Conservation (phyloP, 2,888 invertebrate genomes). For the Cryptops parisi region DNA sequence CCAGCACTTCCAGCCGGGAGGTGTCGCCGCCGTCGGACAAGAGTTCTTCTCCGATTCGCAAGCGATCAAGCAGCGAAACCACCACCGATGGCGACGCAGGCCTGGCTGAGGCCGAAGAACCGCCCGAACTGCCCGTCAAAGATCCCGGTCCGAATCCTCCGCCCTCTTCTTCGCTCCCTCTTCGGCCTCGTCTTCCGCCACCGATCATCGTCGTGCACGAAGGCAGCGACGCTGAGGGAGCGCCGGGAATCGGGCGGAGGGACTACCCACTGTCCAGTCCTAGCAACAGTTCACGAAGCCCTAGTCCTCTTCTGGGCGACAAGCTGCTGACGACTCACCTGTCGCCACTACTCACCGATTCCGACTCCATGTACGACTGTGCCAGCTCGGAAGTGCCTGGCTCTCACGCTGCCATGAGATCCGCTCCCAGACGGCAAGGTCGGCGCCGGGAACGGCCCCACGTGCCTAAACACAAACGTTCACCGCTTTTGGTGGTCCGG, state of each 20-base stretch:
- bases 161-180: background rate
- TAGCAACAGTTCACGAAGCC: conserved; percentile 62
- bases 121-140: conserved; percentile 31
- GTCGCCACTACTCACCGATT: conserved; percentile 46
- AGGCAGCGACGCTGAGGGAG: conserved; percentile 8
- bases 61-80: conserved; percentile 16
- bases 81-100: conserved; percentile 38
- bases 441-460: conserved; percentile 5
- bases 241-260: conserved; percentile 8
- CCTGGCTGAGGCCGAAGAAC: conserved; percentile 33
- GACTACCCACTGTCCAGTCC: conserved; percentile 34
- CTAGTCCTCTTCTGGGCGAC: conserved; percentile 61
- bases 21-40: conserved; percentile 6
- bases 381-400: conserved; percentile 48
- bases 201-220: conserved; percentile 15
- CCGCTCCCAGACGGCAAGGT: conserved; percentile 1
- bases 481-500: background rate
- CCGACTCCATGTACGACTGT: conserved; percentile 63
- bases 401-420: background rate
- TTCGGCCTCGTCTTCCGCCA: background rate
- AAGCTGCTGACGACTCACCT: background rate
- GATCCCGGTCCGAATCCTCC: conserved; percentile 24
- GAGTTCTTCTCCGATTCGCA: conserved; percentile 4
- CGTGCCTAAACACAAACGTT: background rate
- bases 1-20: conserved; percentile 5